Evolutionary conservation across 2,113 vertebrate genomes (phyloP).

Genomic region (Promerops cafer): DNA sequence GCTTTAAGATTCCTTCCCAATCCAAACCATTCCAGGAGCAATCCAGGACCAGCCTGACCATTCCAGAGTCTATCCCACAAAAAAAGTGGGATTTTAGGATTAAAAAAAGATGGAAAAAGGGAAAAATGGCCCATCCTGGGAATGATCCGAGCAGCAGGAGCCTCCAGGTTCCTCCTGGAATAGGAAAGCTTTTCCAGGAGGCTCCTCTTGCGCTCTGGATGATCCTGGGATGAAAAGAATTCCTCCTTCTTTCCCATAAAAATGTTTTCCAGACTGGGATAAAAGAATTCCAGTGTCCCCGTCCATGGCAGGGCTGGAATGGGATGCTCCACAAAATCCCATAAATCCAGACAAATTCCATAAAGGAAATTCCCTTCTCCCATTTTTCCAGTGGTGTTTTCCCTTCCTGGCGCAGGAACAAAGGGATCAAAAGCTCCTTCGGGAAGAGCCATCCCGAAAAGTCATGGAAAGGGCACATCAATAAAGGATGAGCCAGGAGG

Average conservation of each 20-base stretch:
- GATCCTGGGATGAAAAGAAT: not conserved
- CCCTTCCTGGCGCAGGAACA: not conserved
- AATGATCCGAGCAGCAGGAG: not conserved
- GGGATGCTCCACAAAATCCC: not conserved
- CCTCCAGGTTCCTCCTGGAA: not conserved
- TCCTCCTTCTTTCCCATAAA: not conserved
- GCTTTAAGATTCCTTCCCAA: not conserved
- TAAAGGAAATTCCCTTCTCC: not conserved
- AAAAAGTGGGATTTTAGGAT: not conserved
- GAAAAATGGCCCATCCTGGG: not conserved
- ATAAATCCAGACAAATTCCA: not conserved
- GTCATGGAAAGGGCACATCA: not conserved
- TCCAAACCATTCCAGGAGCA: not conserved
- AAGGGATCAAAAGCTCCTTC: not conserved
- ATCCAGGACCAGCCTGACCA: not conserved
- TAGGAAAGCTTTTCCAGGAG: not conserved
- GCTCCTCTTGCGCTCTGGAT: not conserved
- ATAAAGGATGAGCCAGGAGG: constrained; percentile 19
- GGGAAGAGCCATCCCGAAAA: not conserved
- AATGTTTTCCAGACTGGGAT: not conserved
- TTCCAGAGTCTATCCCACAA: not conserved
- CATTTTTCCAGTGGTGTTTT: not conserved
- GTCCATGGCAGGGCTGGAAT: not conserved
- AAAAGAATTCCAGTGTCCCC: not conserved
- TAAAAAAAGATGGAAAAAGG: not conserved